phyloP scores from a whole-genome alignment of 1,140 invertebrate genomes.

The Micrasema minimum region DNA sequence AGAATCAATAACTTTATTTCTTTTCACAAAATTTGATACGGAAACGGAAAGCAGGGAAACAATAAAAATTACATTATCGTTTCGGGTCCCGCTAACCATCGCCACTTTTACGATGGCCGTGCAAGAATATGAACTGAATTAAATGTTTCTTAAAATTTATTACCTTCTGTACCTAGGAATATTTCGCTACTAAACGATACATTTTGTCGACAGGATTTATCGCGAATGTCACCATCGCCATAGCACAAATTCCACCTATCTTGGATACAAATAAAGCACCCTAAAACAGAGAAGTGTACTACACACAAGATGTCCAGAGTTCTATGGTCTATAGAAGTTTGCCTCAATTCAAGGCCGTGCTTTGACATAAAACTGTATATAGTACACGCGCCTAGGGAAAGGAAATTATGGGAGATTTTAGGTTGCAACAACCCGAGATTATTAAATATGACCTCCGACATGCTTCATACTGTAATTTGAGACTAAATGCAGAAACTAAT shows the following conservation, averaged over 20 bases:
- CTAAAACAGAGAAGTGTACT: neutral
- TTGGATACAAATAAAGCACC: slow-evolving; percentile 5
- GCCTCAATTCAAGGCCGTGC: too few species aligned
- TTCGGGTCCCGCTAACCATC: slow-evolving; percentile 5
- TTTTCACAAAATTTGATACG: slow-evolving; percentile 25
- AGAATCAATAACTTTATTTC: slow-evolving; percentile 24
- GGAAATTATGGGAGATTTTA: too few species aligned
- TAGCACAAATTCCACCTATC: slow-evolving; percentile 15
- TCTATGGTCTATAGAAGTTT: too few species aligned
- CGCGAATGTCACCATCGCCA: slow-evolving; percentile 3
- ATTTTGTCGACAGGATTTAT: neutral
- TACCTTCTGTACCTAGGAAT: slow-evolving; percentile 11
- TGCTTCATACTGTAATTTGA: too few species aligned
- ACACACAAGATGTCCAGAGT: too few species aligned
- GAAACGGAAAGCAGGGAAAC: slow-evolving; percentile 17
- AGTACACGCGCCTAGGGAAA: too few species aligned
- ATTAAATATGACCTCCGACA: too few species aligned
- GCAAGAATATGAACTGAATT: slow-evolving; percentile 20
- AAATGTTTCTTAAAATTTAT: slow-evolving; percentile 25
- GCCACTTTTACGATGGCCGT: neutral
- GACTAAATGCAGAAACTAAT: too few species aligned
- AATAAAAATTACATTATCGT: slow-evolving; percentile 24
- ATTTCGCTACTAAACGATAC: slow-evolving; percentile 12
- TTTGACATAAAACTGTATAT: too few species aligned
- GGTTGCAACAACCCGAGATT: too few species aligned